Evolutionary conservation across 2,113 vertebrate genomes (phyloP).

Genomic region (Hippocampus comes): DNA sequence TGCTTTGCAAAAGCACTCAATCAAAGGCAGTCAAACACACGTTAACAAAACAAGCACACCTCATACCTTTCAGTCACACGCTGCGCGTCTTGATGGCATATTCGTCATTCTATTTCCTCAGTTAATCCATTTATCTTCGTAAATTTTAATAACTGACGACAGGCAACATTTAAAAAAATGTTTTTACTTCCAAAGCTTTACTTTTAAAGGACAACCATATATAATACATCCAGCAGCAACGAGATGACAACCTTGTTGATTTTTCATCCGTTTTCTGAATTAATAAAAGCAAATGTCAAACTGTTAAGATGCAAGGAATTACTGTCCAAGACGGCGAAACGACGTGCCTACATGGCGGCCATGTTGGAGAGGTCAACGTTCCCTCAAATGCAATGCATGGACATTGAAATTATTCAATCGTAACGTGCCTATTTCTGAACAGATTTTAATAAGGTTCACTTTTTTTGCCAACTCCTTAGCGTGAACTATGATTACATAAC

Average conservation of each 20-base stretch:
- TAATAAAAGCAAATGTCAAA: no score
- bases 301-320: no score
- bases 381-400: no score
- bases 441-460: no score
- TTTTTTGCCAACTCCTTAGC: no score
- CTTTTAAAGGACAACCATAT: background rate
- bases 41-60: background rate
- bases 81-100: background rate
- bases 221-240: no score
- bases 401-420: no score
- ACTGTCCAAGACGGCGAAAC: background rate
- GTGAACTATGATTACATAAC: no score
- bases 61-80: slow-evolving; percentile 4
- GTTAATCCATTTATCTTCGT: background rate
- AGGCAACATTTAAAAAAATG: background rate
- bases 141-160: background rate
- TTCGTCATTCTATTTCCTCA: slow-evolving; percentile 3
- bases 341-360: background rate
- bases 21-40: background rate
- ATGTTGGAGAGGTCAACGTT: background rate
- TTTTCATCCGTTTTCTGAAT: no score
- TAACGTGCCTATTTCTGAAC: no score
- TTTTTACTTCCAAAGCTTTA: background rate
- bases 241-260: no score
- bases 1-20: background rate